phyloP scores from a whole-genome alignment of 2,797 vertebrate genomes.

The Acipenser ruthenus region DNA sequence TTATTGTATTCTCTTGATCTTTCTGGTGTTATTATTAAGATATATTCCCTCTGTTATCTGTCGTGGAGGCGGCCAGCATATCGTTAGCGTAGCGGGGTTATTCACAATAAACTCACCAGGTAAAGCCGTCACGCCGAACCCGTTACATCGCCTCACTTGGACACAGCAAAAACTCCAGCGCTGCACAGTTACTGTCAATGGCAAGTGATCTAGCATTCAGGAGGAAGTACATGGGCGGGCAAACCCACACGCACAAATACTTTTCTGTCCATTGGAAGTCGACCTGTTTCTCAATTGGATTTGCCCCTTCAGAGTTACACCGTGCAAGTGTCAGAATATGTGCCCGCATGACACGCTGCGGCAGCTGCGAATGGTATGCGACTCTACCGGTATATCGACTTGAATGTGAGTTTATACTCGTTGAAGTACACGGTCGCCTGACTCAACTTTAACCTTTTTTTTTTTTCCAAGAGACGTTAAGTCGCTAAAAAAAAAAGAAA shows the following conservation, averaged over 20 bases:
- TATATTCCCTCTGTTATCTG: background rate
- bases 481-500: no score
- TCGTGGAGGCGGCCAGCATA: background rate
- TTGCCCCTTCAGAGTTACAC: background rate
- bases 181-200: slow-evolving; percentile 41
- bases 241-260: slow-evolving; percentile 24
- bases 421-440: no score
- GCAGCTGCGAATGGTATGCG: background rate
- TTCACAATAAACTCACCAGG: background rate
- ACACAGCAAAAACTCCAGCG: slow-evolving; percentile 35
- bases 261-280: background rate
- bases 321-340: background rate
- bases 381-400: background rate
- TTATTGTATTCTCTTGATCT: no score
- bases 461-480: no score
- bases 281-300: background rate
- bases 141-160: slow-evolving; percentile 45
- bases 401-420: no score
- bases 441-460: no score
- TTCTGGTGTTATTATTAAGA: no score
- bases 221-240: slow-evolving; percentile 53
- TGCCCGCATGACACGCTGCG: background rate
- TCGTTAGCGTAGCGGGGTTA: background rate
- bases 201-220: slow-evolving; percentile 5
- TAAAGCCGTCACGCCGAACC: slow-evolving; percentile 31